phyloP scores from a whole-genome alignment of 2,113 vertebrate species.

The Myotis davidii region DNA sequence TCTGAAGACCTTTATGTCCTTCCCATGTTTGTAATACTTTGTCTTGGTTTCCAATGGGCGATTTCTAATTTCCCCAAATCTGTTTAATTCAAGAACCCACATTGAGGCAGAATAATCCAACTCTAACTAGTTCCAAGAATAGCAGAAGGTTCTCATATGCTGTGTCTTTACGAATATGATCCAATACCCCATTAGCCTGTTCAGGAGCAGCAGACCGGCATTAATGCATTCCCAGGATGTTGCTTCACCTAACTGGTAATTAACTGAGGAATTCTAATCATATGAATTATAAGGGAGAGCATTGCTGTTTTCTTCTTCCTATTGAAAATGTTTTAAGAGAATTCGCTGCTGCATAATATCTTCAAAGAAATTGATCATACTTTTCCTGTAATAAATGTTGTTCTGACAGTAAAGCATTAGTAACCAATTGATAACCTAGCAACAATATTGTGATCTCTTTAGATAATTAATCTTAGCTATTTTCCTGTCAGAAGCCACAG shows the following conservation, averaged over 20 bases:
- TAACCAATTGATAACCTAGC: conserved; percentile 87
- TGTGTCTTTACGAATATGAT: neutral
- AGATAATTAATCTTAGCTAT: conserved; percentile 89
- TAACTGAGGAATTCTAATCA: conserved; percentile 60
- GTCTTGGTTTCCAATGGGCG: neutral
- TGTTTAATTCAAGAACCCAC: neutral
- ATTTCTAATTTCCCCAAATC: conserved; percentile 38
- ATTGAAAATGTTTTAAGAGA: conserved; percentile 77
- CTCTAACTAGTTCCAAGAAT: neutral
- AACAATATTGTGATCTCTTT: conserved; percentile 88
- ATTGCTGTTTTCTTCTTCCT: conserved; percentile 66
- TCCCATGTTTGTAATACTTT: neutral
- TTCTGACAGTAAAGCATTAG: conserved; percentile 86
- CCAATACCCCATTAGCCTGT: neutral
- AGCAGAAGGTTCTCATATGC: neutral
- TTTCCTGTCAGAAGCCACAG: conserved; percentile 86
- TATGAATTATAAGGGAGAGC: conserved; percentile 42
- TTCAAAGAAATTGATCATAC: conserved; percentile 80
- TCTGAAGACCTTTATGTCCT: neutral
- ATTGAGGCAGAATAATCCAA: neutral
- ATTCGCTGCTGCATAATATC: conserved; percentile 78
- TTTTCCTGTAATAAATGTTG: conserved; percentile 85
- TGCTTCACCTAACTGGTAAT: conserved; percentile 59
- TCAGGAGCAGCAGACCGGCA: neutral
- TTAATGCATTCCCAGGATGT: neutral